A percentile compares a stretch with the other conserved stretches of the same genome.
Conservation (phyloP, 1,140 invertebrate species). For the Nomia melanderi region DNA sequence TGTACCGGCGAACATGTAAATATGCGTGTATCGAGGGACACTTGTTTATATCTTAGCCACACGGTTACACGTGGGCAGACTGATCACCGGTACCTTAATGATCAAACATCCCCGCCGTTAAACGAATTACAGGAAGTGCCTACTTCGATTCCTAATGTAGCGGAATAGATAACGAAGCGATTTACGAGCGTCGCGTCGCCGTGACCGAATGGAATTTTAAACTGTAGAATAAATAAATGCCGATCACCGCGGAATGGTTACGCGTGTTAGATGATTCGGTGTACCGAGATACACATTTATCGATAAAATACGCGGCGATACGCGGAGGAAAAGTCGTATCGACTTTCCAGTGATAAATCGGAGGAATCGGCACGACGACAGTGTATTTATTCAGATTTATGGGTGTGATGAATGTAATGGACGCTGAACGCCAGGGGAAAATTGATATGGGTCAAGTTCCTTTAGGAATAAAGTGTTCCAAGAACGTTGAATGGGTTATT, state of each 20-base stretch:
- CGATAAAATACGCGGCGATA: background rate
- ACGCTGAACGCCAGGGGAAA: background rate
- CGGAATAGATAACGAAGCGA: slow-evolving; percentile 37
- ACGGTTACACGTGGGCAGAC: slow-evolving; percentile 41
- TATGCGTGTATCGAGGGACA: slow-evolving; percentile 15
- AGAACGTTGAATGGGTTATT: background rate
- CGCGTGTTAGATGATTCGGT: background rate
- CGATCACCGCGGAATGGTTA: background rate
- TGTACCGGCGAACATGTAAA: slow-evolving; percentile 11
- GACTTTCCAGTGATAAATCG: background rate
- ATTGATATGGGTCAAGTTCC: background rate
- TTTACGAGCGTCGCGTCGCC: slow-evolving; percentile 3
- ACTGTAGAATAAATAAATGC: background rate
- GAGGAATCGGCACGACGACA: background rate
- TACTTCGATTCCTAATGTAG: slow-evolving; percentile 34
- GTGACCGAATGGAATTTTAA: background rate
- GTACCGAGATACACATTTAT: background rate
- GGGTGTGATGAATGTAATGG: background rate
- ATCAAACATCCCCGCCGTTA: slow-evolving; percentile 25
- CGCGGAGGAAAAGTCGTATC: no score
- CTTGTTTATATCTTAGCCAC: slow-evolving; percentile 3
- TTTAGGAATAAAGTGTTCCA: background rate
- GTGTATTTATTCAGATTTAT: background rate
- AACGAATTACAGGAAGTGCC: slow-evolving; percentile 33
- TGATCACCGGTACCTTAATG: slow-evolving; percentile 48